Conservation (phyloP, 2,888 invertebrate species). For the Erebia aethiops region DNA sequence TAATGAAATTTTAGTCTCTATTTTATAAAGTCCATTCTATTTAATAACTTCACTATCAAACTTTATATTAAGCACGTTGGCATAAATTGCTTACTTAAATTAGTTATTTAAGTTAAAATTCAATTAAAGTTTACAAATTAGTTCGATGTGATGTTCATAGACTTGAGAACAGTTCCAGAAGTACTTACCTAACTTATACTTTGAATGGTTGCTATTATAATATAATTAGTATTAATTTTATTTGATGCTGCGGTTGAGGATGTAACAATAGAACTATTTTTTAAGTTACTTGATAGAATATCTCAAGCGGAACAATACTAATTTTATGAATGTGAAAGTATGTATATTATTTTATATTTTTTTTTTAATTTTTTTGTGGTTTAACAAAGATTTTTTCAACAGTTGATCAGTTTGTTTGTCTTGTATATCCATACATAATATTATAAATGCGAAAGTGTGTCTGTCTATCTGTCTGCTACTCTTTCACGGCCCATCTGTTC, state of each 20-base stretch:
- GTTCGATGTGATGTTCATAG: constrained; percentile 20
- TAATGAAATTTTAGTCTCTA: constrained; percentile 10
- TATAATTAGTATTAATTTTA: not conserved
- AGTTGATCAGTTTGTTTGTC: no score
- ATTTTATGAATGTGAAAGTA: no score
- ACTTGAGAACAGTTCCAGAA: constrained; percentile 15
- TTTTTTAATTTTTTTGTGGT: no score
- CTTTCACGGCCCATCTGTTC: no score
- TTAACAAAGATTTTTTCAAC: no score
- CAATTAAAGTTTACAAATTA: constrained; percentile 26
- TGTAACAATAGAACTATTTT: not conserved
- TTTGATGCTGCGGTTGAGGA: not conserved
- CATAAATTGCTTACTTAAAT: constrained; percentile 20
- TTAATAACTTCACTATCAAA: constrained; percentile 19
- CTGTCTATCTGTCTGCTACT: no score
- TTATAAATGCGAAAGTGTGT: no score
- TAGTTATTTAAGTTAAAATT: constrained; percentile 20
- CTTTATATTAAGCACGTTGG: constrained; percentile 14
- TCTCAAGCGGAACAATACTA: no score
- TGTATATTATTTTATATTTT: no score
- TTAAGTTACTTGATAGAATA: not conserved
- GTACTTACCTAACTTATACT: no score
- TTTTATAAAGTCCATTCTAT: constrained; percentile 11
- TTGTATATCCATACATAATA: no score
- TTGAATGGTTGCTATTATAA: not conserved